Percentiles rank a stretch among this genome's conserved stretches.
phyloP scores from a whole-genome alignment of 2,113 vertebrate species.

The Spermophilus dauricus region DNA sequence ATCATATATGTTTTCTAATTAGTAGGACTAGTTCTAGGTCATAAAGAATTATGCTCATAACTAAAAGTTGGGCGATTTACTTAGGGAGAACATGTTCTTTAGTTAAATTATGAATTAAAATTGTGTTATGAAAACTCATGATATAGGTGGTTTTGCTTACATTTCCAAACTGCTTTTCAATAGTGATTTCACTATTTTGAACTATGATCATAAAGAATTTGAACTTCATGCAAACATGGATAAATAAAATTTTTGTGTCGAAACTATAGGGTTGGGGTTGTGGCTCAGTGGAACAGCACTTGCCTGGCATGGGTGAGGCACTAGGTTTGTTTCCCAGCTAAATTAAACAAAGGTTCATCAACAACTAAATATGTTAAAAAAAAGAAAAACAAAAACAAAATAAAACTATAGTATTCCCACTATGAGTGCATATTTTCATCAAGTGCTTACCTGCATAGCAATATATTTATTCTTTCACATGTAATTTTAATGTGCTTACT shows the following conservation, averaged over 20 bases:
- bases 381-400: too few relatives aligned
- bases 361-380: too few relatives aligned
- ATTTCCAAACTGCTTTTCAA: not conserved
- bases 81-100: not conserved
- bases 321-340: too few relatives aligned
- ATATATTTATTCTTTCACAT: not conserved
- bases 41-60: not conserved
- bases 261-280: too few relatives aligned
- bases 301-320: too few relatives aligned
- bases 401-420: not conserved
- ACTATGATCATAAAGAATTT: constrained; percentile 1
- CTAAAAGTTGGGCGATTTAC: not conserved
- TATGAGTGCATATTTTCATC: not conserved
- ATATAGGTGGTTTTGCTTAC: not conserved
- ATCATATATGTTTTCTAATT: not conserved
- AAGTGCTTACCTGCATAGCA: not conserved
- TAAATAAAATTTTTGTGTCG: not conserved
- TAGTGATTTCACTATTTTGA: not conserved
- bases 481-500: not conserved
- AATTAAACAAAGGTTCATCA: too few relatives aligned
- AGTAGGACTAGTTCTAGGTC: not conserved
- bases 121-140: constrained; percentile 17
- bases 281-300: too few relatives aligned
- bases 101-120: constrained; percentile 3
- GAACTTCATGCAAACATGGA: constrained; percentile 5